These are phyloP conservation scores for Podarcis cretensis DNA, from an alignment of 2,113 vertebrate species.

Conservation along the genomic window DNA sequence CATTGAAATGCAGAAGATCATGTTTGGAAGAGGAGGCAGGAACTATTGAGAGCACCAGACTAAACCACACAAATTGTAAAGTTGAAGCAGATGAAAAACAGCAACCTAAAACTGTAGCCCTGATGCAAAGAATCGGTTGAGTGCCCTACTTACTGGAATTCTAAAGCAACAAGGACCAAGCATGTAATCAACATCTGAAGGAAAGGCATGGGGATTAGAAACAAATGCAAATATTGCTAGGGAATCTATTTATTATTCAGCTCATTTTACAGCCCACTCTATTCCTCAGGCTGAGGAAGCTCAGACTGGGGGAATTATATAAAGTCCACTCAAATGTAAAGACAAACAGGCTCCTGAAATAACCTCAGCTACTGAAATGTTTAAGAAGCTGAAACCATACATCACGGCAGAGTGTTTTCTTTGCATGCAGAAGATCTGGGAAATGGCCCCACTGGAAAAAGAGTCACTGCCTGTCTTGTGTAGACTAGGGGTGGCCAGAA, in stretches of 20 bases:
- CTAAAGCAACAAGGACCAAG: conserved; percentile 58
- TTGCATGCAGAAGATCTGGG: too few species aligned
- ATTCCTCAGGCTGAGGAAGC: background rate
- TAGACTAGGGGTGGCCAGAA: too few species aligned
- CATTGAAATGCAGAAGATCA: conserved; percentile 8
- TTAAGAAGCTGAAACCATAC: too few species aligned
- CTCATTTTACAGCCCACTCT: background rate
- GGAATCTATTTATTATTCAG: background rate
- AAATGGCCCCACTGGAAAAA: too few species aligned
- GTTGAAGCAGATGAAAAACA: conserved; percentile 51
- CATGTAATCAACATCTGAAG: conserved; percentile 43
- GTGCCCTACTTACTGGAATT: conserved; percentile 58
- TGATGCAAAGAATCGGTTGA: background rate
- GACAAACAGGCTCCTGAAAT: background rate
- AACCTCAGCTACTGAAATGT: background rate
- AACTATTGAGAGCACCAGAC: conserved; percentile 32
- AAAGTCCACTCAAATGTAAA: background rate
- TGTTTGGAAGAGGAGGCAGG: conserved; percentile 7
- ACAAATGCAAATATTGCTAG: conserved; percentile 25
- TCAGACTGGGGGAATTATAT: background rate
- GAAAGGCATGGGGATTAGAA: conserved; percentile 53
- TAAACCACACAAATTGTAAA: conserved; percentile 49
- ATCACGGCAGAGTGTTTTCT: too few species aligned
- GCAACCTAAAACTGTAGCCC: conserved; percentile 39
- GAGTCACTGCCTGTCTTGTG: too few species aligned